These are phyloP conservation scores for Gambelia wislizenii DNA, from an alignment of 2,797 vertebrate species.

Conservation along the genomic window DNA sequence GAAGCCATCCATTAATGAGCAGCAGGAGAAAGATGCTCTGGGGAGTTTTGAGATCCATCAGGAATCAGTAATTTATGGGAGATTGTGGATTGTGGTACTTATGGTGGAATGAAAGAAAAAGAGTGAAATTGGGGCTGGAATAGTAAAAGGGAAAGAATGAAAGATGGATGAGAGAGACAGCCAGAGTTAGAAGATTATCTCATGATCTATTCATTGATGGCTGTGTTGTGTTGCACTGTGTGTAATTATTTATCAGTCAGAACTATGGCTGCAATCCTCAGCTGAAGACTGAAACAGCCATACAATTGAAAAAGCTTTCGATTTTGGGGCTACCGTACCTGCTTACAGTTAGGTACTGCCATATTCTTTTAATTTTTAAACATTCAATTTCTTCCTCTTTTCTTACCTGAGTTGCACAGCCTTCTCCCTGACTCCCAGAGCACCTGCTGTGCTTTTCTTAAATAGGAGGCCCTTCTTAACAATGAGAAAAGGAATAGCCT, in stretches of 20 bases:
- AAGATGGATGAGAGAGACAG: not conserved
- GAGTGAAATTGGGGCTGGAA: not conserved
- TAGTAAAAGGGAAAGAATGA: not conserved
- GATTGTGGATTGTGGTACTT: not conserved
- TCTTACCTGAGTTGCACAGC: slow-evolving; percentile 27
- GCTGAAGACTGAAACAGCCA: not conserved
- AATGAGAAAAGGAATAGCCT: slow-evolving; percentile 52
- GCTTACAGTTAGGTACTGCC: slow-evolving; percentile 11
- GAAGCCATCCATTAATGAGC: not conserved
- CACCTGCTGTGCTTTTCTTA: slow-evolving; percentile 44
- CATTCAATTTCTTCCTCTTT: not conserved
- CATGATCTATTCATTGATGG: not conserved
- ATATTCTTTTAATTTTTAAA: slow-evolving; percentile 26
- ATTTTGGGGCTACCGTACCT: slow-evolving; percentile 26
- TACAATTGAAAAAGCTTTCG: not conserved
- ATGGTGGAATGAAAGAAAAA: no score
- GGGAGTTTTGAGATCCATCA: not conserved
- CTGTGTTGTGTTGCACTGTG: not conserved
- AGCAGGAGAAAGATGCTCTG: not conserved
- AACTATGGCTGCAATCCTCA: not conserved
- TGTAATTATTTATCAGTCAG: not conserved
- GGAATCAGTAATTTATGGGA: not conserved
- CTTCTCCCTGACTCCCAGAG: not conserved
- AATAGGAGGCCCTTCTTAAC: slow-evolving; percentile 42
- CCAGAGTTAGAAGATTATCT: not conserved